Evolutionary conservation across 2,113 vertebrate genomes (phyloP).

Genomic region (Sceloporus undulatus): DNA sequence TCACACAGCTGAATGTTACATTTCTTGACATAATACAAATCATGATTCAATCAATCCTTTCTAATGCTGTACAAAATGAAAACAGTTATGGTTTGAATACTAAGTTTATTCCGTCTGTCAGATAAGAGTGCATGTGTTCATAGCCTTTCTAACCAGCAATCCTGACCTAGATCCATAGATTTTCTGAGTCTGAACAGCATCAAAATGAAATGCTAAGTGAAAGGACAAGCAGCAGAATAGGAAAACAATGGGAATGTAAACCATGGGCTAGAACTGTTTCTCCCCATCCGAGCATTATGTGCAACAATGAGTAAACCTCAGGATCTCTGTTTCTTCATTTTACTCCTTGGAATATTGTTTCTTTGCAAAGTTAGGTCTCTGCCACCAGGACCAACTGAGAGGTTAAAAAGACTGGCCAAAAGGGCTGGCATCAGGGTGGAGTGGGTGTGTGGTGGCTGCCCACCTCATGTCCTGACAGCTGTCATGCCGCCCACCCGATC

Average conservation of each 20-base stretch:
- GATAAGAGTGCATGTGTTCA: slow-evolving; percentile 43
- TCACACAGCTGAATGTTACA: slow-evolving; percentile 27
- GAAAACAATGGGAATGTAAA: neutral
- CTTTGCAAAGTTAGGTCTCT: neutral
- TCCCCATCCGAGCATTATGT: neutral
- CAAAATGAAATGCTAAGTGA: slow-evolving; percentile 21
- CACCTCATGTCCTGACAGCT: no score
- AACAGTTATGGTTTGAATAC: slow-evolving; percentile 25
- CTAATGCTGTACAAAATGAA: slow-evolving; percentile 36
- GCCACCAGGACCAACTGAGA: no score
- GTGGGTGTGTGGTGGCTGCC: no score
- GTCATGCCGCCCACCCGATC: no score
- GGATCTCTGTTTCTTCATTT: neutral
- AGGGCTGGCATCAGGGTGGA: no score
- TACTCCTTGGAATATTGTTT: neutral
- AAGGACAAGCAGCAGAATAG: neutral
- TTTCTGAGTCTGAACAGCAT: neutral
- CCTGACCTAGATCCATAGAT: neutral
- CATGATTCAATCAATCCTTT: slow-evolving; percentile 48
- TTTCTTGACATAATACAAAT: slow-evolving; percentile 54
- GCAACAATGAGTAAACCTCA: neutral
- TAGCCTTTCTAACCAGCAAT: slow-evolving; percentile 27
- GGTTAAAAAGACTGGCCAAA: no score
- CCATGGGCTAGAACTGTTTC: neutral
- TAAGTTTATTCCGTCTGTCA: slow-evolving; percentile 49